Evolutionary conservation across 2,888 invertebrate species (phyloP), one percentile per base, ranked within the genome.

Genomic region (Ectobius pallidus): DNA sequence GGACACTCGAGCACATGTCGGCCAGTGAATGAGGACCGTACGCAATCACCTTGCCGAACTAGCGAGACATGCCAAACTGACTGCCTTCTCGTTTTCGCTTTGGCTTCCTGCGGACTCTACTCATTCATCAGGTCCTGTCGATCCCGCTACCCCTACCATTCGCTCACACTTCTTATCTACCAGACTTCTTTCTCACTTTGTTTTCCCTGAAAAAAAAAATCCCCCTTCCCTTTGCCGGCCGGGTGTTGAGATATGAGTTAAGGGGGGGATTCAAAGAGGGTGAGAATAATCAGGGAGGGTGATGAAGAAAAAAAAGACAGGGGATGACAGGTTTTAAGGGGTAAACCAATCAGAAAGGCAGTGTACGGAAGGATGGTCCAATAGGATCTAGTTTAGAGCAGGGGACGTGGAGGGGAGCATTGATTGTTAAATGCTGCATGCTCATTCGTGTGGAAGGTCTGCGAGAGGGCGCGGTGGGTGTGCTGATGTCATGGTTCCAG

Each of bases 381-480:
- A 70, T 61, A 46, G 65, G 65, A 65, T 65, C 46, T 65, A 27
- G 63, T 39, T 63, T 63, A 32, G 16, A 9, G 16, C 30, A 32
- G 65, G 65, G 32, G 32, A 34, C 39, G 65, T 32, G 69, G 32
- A n/a, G 55, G 73, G 73, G 63, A 71, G 71, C 75, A 73, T 75
- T 69, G 74, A 73, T 74, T 74, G 70, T 74, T 70, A 73, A 73
- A 72, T 70, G 73, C 74, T 72, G 75, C 30, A 67, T 75, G 75
- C 71, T 73, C 71, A 75, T 75, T 75, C 75, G 75, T 70, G 71
- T 61, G 75, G 73, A 72, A 75, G 75, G 58, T 32, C 30, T 22
- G 61, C 58, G n/a, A 73, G 73, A 67, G 67, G 73, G 73, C 61
- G 72, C 69, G 52, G 32, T 55, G 32, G 34, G 30, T 27, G 71